Percentiles rank a stretch among this genome's conserved stretches.
phyloP scores from a whole-genome alignment of 2,797 vertebrate genomes.

The Anas georgica region DNA sequence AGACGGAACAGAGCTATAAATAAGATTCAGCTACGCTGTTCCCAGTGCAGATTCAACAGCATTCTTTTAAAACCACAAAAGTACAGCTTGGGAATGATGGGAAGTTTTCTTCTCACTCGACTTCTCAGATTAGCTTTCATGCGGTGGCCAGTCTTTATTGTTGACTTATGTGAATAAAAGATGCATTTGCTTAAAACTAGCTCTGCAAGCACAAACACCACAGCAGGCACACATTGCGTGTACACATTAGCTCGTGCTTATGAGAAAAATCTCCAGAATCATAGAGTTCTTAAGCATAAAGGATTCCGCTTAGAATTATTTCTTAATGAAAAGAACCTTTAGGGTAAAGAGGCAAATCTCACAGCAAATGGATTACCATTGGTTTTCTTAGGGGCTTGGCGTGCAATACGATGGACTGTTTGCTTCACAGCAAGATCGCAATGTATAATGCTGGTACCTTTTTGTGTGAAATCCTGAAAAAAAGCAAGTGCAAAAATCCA shows the following conservation, averaged over 20 bases:
- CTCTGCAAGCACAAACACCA: conserved; percentile 2
- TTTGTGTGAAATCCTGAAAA: background rate
- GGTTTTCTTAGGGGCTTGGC: background rate
- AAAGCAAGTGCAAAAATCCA: background rate
- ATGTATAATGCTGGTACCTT: background rate
- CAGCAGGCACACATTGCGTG: background rate
- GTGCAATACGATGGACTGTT: background rate
- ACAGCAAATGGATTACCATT: background rate
- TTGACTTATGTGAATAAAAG: background rate
- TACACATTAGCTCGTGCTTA: background rate
- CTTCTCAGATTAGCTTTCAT: conserved; percentile 22
- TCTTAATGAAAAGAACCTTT: background rate
- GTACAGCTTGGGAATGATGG: background rate
- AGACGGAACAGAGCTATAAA: conserved; percentile 77
- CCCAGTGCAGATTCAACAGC: conserved; percentile 57
- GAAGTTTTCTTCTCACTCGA: background rate
- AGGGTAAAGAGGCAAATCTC: background rate
- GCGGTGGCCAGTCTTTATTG: background rate
- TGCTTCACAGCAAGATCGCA: background rate
- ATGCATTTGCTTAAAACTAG: background rate
- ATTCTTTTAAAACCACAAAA: conserved; percentile 61
- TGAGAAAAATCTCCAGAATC: background rate
- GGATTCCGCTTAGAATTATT: background rate
- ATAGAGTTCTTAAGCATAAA: background rate
- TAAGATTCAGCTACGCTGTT: conserved; percentile 66